phyloP scores from a whole-genome alignment of 53 echinoderm and acorn worm species.

The Paelopatides confundens region DNA sequence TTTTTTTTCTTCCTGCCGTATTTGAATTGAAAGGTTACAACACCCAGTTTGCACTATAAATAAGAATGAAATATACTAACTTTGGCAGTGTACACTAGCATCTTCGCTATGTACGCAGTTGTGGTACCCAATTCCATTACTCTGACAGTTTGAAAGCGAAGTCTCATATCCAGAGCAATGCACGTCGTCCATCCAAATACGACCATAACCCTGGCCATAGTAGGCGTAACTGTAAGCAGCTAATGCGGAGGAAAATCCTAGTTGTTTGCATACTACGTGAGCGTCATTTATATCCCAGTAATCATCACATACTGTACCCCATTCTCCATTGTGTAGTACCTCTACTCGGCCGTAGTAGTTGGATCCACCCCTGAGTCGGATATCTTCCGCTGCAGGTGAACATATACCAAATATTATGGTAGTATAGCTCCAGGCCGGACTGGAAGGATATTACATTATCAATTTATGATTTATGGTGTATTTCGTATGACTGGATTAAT shows the following conservation, averaged over 20 bases:
- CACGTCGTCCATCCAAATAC: neutral
- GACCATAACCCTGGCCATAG: neutral
- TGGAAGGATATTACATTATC: no score
- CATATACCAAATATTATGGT: no score
- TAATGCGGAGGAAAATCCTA: neutral
- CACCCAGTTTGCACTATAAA: no score
- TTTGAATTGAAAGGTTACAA: no score
- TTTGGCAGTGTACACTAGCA: neutral
- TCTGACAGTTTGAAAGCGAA: neutral
- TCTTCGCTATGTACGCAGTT: neutral
- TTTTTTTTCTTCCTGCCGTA: no score
- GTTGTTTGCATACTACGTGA: neutral
- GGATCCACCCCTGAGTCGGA: no score
- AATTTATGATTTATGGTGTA: no score
- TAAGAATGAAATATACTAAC: no score
- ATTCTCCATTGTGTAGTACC: neutral
- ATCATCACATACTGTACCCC: neutral
- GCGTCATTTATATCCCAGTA: neutral
- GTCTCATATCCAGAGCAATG: neutral
- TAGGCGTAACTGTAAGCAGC: neutral
- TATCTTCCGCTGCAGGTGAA: no score
- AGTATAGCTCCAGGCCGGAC: no score
- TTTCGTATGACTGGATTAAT: no score
- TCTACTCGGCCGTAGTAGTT: neutral
- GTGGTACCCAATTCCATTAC: neutral